Percentiles rank a stretch among this genome's conserved stretches.
Conservation (phyloP, 1,140 invertebrate species). For the Contarinia nasturtii region DNA sequence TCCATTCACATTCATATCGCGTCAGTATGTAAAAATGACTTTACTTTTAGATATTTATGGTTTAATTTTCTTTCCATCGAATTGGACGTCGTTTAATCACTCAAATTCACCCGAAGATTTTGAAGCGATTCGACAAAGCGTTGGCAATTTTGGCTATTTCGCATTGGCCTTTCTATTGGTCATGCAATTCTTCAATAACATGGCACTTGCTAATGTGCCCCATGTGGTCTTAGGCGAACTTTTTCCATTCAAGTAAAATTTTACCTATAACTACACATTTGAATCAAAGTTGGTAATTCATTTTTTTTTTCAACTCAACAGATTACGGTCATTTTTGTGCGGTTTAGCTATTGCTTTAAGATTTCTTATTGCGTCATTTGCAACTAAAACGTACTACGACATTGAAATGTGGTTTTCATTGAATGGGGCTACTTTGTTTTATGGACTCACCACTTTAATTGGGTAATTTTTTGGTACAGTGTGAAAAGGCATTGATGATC, state of each 20-base stretch:
- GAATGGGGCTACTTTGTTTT: constrained; percentile 39
- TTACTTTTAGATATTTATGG: not conserved
- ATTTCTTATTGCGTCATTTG: constrained; percentile 37
- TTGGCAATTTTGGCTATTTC: not conserved
- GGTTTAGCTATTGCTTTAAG: constrained; percentile 32
- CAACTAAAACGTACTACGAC: constrained; percentile 38
- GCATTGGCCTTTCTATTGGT: constrained; percentile 8
- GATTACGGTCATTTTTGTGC: constrained; percentile 32
- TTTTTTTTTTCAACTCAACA: too few relatives aligned
- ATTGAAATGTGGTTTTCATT: constrained; percentile 27
- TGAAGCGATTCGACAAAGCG: constrained; percentile 1
- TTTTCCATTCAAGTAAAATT: constrained; percentile 15
- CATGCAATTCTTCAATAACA: constrained; percentile 4
- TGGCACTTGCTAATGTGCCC: constrained; percentile 15
- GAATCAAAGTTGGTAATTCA: constrained; percentile 8
- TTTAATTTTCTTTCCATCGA: not conserved
- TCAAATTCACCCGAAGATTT: too few relatives aligned
- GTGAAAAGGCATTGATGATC: too few relatives aligned
- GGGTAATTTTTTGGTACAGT: too few relatives aligned
- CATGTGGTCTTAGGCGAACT: constrained; percentile 31
- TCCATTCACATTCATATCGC: too few relatives aligned
- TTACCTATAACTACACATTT: not conserved
- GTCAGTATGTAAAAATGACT: too few relatives aligned
- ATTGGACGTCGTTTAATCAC: not conserved
- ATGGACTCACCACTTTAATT: constrained; percentile 34